A percentile compares a stretch with the other conserved stretches of the same genome.
These are phyloP conservation scores for Emydocephalus ijimae DNA, from an alignment of 2,113 vertebrate species.

Conservation along the genomic window DNA sequence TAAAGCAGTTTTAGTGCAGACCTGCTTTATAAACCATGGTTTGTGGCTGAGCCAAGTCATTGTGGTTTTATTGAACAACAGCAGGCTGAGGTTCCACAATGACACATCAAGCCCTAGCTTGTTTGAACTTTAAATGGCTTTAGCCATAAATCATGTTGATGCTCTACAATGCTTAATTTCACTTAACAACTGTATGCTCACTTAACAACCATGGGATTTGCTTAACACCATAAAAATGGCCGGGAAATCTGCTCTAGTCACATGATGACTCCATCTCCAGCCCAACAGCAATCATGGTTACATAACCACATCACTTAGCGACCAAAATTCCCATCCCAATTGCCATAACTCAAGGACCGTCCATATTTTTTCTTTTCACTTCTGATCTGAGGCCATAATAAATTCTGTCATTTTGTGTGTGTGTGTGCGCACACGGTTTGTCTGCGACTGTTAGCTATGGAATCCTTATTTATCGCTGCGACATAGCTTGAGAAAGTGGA, in stretches of 20 bases:
- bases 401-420: neutral
- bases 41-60: neutral
- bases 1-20: neutral
- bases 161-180: neutral
- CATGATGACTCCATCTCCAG: neutral
- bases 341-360: neutral
- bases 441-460: neutral
- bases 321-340: neutral
- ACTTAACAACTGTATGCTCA: neutral
- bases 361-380: neutral
- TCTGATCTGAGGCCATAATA: neutral
- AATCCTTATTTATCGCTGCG: no score
- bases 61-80: neutral
- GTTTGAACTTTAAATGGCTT: neutral
- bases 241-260: neutral
- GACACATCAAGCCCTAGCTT: neutral
- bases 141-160: neutral
- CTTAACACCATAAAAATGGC: neutral
- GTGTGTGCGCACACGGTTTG: fast-evolving
- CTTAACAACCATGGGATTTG: neutral
- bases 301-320: neutral
- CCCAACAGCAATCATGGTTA: neutral
- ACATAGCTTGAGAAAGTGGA: no score
- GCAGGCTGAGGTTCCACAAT: neutral
- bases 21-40: neutral